A percentile compares a stretch with the other conserved stretches of the same genome.
Conservation (phyloP, 1,140 invertebrate genomes). For the Ostrea denselamellosa region DNA sequence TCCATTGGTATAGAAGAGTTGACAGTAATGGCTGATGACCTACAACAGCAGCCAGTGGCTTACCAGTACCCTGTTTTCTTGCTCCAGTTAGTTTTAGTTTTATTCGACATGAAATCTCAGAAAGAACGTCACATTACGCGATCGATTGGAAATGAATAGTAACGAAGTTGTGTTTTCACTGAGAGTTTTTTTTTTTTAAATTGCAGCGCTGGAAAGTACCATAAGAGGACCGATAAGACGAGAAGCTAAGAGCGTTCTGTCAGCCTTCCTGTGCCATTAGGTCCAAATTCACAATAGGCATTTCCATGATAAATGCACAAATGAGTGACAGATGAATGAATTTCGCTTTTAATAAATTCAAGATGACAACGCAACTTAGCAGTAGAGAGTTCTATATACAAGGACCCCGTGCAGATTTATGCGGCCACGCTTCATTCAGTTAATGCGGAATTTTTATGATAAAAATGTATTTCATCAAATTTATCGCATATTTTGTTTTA, state of each 20-base stretch:
- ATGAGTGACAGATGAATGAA: background rate
- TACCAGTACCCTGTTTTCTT: background rate
- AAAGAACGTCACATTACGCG: background rate
- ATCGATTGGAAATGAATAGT: slow-evolving; percentile 29
- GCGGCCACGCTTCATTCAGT: background rate
- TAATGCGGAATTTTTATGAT: background rate
- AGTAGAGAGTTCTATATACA: background rate
- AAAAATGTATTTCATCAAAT: background rate
- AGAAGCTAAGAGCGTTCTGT: background rate
- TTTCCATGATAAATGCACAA: slow-evolving; percentile 15
- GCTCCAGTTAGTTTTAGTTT: slow-evolving; percentile 25
- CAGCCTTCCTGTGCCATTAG: background rate
- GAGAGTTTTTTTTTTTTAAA: slow-evolving; percentile 17
- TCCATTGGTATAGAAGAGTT: background rate
- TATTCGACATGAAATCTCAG: slow-evolving; percentile 28
- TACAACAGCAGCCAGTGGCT: background rate
- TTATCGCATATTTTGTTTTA: background rate
- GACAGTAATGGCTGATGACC: background rate
- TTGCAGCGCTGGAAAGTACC: slow-evolving; percentile 12
- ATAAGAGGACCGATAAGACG: background rate
- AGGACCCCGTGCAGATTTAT: background rate
- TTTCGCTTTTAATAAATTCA: slow-evolving; percentile 12
- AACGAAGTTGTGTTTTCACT: slow-evolving; percentile 27
- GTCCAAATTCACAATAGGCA: background rate
- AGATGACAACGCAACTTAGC: background rate